These are phyloP conservation scores for Coelopa frigida DNA, from an alignment of 1,140 invertebrate genomes.

Conservation along the genomic window DNA sequence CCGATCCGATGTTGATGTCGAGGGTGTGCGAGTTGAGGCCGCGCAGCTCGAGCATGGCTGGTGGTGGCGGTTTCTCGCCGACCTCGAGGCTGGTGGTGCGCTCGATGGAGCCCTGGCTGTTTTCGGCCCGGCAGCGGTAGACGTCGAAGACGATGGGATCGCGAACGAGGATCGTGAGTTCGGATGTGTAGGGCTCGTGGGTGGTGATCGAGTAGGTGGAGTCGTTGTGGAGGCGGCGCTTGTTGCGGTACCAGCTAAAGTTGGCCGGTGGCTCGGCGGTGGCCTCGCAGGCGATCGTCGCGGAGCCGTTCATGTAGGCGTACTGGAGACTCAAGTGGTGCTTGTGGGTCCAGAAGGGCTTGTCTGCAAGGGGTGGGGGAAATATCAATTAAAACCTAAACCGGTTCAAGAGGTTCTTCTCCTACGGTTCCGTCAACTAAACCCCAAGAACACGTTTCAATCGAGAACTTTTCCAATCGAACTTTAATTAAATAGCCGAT, in stretches of 20 bases:
- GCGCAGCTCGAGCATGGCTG: conserved; percentile 35
- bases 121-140: conserved; percentile 50
- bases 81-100: conserved; percentile 46
- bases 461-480: no score
- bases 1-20: conserved; percentile 41
- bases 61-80: conserved; percentile 48
- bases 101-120: conserved; percentile 48
- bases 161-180: conserved; percentile 45
- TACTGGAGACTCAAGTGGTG: conserved; percentile 35
- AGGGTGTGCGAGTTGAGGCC: conserved; percentile 44
- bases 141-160: conserved; percentile 47
- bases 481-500: no score
- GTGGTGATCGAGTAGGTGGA: conserved; percentile 33
- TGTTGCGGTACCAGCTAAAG: conserved; percentile 49
- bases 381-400: neutral
- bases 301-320: conserved; percentile 48
- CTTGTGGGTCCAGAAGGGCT: conserved; percentile 42
- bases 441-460: no score
- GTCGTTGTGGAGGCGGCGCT: conserved; percentile 35
- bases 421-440: no score
- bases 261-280: conserved; percentile 51
- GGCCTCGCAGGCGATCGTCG: conserved; percentile 52
- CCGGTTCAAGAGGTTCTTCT: no score
- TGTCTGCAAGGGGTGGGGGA: conserved; percentile 35
- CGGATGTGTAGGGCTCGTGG: conserved; percentile 37